Evolutionary conservation across 2,113 vertebrate species (phyloP).

Genomic region (Sander vitreus): DNA sequence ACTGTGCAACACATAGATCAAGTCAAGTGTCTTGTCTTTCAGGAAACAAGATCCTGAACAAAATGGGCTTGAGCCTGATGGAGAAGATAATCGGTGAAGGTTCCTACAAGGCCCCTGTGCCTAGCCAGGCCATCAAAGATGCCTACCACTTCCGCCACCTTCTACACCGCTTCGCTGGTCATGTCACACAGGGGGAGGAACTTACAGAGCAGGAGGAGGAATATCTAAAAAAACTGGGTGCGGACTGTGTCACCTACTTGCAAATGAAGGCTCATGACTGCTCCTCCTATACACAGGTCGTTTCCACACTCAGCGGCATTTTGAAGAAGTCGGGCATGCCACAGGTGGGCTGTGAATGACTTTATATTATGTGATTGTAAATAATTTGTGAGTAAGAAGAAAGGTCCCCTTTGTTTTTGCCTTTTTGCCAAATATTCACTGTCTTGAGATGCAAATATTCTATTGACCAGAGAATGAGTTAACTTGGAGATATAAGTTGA

Average conservation of each 20-base stretch:
- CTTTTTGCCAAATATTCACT: too few species aligned
- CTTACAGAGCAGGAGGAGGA: conserved; percentile 60
- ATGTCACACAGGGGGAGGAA: conserved; percentile 75
- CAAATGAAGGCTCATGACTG: conserved; percentile 75
- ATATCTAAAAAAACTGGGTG: conserved; percentile 71
- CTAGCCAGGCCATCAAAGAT: conserved; percentile 57
- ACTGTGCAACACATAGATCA: background rate
- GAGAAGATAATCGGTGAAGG: conserved; percentile 58
- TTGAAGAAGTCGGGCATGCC: conserved; percentile 81
- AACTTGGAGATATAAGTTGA: too few species aligned
- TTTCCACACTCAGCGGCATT: conserved; percentile 83
- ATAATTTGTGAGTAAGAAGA: too few species aligned
- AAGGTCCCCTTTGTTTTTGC: too few species aligned
- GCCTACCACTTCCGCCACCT: conserved; percentile 87
- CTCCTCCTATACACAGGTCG: conserved; percentile 80
- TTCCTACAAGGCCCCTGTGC: conserved; percentile 43
- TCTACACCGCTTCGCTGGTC: conserved; percentile 80
- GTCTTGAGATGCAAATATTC: too few species aligned
- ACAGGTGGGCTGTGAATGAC: conserved; percentile 62
- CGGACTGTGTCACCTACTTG: conserved; percentile 69
- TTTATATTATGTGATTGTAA: too few species aligned
- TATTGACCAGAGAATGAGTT: too few species aligned
- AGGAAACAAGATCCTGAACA: conserved; percentile 89
- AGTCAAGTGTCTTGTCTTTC: conserved; percentile 11
- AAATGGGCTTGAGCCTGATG: conserved; percentile 89